phyloP scores from a whole-genome alignment of 2,888 invertebrate genomes.

The Chymomyza caudatula region DNA sequence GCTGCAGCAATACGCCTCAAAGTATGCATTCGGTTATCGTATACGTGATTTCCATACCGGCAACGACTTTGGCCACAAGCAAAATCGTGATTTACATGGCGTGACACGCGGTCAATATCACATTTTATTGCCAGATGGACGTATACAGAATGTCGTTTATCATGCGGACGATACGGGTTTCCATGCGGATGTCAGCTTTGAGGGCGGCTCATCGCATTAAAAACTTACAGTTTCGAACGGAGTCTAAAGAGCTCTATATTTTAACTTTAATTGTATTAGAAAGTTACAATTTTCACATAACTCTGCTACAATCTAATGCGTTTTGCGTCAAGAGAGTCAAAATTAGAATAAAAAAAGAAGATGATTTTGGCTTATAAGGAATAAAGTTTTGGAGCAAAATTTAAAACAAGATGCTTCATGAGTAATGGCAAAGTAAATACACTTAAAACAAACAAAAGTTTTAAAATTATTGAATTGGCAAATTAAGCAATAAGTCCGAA shows the following conservation, averaged over 20 bases:
- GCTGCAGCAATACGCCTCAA: slow-evolving; percentile 81
- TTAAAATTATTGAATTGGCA: too few relatives aligned
- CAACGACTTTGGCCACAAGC: slow-evolving; percentile 88
- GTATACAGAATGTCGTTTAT: slow-evolving; percentile 87
- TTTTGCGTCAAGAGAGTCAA: too few relatives aligned
- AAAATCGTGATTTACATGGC: slow-evolving; percentile 83
- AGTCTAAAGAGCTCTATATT: neutral
- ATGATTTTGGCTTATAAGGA: too few relatives aligned
- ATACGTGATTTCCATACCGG: slow-evolving; percentile 85
- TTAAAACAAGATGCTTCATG: too few relatives aligned
- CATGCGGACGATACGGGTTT: slow-evolving; percentile 87
- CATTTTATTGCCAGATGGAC: slow-evolving; percentile 87
- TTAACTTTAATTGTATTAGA: too few relatives aligned
- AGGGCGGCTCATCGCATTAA: slow-evolving; percentile 66
- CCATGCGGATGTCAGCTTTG: slow-evolving; percentile 87
- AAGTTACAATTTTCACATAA: too few relatives aligned
- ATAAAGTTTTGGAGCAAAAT: too few relatives aligned
- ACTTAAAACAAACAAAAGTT: too few relatives aligned
- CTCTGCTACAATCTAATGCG: too few relatives aligned
- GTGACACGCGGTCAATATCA: slow-evolving; percentile 86
- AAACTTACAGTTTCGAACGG: neutral
- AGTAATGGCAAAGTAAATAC: too few relatives aligned
- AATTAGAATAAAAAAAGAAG: too few relatives aligned
- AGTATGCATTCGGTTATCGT: slow-evolving; percentile 84
- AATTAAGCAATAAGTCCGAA: too few relatives aligned